These are phyloP conservation scores for Dryobotodes eremita DNA, from an alignment of 2,888 invertebrate species.

Conservation along the genomic window DNA sequence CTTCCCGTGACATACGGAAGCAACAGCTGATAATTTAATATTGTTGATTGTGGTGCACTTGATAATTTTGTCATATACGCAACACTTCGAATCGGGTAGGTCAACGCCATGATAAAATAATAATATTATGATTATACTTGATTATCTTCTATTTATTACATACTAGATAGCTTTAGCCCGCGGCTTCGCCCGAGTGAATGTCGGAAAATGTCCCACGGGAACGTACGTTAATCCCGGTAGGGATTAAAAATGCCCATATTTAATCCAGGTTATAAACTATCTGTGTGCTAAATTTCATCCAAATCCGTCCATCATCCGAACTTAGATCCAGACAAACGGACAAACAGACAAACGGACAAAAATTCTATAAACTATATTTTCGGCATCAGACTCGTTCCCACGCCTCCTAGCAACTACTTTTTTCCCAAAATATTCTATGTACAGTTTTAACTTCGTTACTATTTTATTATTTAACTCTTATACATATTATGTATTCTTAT, in stretches of 20 bases:
- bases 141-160: neutral
- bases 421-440: no score
- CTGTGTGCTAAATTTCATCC: neutral
- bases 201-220: neutral
- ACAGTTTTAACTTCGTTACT: no score
- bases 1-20: slow-evolving; percentile 33
- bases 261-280: neutral
- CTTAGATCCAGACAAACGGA: no score
- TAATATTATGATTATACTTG: neutral
- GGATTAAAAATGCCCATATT: neutral
- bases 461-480: neutral
- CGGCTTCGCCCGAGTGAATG: neutral
- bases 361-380: neutral
- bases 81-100: slow-evolving; percentile 12
- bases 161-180: neutral
- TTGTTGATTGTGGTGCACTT: neutral
- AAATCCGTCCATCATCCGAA: neutral
- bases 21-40: slow-evolving; percentile 11
- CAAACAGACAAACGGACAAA: neutral
- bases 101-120: slow-evolving; percentile 27
- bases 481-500: neutral
- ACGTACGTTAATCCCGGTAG: neutral
- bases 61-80: slow-evolving; percentile 19
- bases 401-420: no score
- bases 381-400: neutral